These are phyloP conservation scores for Drosophila imparisetae DNA, from an alignment of 2,888 invertebrate species.

Conservation along the genomic window DNA sequence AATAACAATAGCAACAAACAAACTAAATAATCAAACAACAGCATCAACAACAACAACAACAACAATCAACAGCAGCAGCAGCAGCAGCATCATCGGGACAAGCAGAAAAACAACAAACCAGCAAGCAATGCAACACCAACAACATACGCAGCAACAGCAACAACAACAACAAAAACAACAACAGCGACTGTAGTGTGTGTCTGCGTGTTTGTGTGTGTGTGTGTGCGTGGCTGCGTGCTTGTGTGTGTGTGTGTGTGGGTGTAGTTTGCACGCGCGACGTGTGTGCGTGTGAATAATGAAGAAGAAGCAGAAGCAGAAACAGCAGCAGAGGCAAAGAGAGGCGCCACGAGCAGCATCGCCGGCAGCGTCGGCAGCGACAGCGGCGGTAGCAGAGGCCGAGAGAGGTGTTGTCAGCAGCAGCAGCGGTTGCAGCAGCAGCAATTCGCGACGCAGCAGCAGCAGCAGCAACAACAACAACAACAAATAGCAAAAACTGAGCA, in stretches of 20 bases:
- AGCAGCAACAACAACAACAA: slow-evolving; percentile 71
- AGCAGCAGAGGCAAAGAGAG: slow-evolving; percentile 46
- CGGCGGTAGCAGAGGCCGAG: slow-evolving; percentile 34
- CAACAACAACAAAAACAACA: slow-evolving; percentile 37
- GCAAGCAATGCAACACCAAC: slow-evolving; percentile 37
- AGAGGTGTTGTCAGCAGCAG: slow-evolving; percentile 58
- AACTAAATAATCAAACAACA: slow-evolving; percentile 12
- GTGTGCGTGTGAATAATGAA: slow-evolving; percentile 76
- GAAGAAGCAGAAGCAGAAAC: slow-evolving; percentile 77
- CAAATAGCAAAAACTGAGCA: slow-evolving; percentile 77
- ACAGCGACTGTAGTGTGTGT: slow-evolving; percentile 60
- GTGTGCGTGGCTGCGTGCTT: slow-evolving; percentile 43
- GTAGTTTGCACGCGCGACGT: slow-evolving; percentile 65
- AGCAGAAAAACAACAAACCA: slow-evolving; percentile 24
- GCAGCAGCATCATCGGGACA: slow-evolving; percentile 17
- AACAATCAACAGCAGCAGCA: slow-evolving; percentile 18
- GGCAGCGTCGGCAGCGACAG: slow-evolving; percentile 35
- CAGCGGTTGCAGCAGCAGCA: slow-evolving; percentile 54
- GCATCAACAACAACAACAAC: slow-evolving; percentile 19
- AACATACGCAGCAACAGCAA: slow-evolving; percentile 22
- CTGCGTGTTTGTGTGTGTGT: slow-evolving; percentile 35
- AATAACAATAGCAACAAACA: slow-evolving; percentile 9
- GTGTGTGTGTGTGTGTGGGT: slow-evolving; percentile 49
- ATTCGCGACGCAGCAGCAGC: slow-evolving; percentile 69
- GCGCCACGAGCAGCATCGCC: slow-evolving; percentile 48